Base-by-base conservation (phyloP, 2,113 vertebrate species). In the Telmatochromis sp. region DNA sequence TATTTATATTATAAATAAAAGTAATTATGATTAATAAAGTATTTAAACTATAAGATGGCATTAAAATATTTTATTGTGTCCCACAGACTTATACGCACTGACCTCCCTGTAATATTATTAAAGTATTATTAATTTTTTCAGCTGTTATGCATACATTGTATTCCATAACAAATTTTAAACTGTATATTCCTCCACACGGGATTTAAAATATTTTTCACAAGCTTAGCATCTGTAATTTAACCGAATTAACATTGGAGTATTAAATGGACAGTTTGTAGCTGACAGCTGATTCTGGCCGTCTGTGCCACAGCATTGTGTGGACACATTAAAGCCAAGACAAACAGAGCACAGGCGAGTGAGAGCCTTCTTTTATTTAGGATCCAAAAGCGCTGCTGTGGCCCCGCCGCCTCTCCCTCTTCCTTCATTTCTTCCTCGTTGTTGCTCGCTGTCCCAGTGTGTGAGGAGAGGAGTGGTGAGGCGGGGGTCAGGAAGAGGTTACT, bases 401-500 rank as follows among this genome's bases (percentile, higher is more conserved):
- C 80, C 11, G 21, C 81, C 33, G 23, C 15, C 84, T 68, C 50
- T 58, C 45, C 82, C 58, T 45, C 60, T 87, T 55, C 68, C 90
- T 79, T 54, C 82, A 80, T 40, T 86, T 85, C 80, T 9, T 80
- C 68, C 53, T 89, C 31, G 26, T 35, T 58, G 78, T 84, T 79
- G 81, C 83, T 94, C 86, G 33, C 58, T 57, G 85, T 85, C 89
- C 89, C 89, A 54, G 89, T 73, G 87, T 85, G 86, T 5, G 82
- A 78, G 81, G 73, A 80, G 50, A 80, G 81, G 82, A 37, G 84
- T 37, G 87, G 89, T n/a, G 88, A 15, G 54, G 60, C 6, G 47
- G 58, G 51, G 95, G 95, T 97, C 95, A 96, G 84, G 47, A 83
- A 33, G 93, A 96, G 96, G 96, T 96, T 96, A 96, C 86, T 93